A percentile compares a stretch with the other conserved stretches of the same genome.
Evolutionary conservation across 1,140 invertebrate genomes (phyloP).

Genomic region (Hylyphantes graminicola): DNA sequence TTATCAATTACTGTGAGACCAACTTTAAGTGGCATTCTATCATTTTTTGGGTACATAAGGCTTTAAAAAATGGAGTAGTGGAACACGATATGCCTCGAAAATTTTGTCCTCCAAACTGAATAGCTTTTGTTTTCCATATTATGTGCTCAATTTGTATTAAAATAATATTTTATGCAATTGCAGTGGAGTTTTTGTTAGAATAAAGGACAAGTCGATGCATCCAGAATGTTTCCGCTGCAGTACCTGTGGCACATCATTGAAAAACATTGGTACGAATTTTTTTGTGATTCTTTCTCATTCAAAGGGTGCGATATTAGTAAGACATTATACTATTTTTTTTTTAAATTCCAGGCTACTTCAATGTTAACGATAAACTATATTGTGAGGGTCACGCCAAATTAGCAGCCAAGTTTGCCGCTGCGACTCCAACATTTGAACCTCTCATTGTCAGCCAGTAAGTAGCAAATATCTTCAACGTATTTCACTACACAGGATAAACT

Average conservation of each 20-base stretch:
- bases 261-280: slow-evolving; percentile 79
- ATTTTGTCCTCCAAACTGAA: not conserved
- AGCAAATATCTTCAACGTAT: too few relatives aligned
- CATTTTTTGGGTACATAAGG: too few relatives aligned
- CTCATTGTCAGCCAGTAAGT: slow-evolving; percentile 55
- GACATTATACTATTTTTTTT: not conserved
- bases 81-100: too few relatives aligned
- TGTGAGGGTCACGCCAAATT: slow-evolving; percentile 95
- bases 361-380: slow-evolving; percentile 94
- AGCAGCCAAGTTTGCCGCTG: slow-evolving; percentile 75
- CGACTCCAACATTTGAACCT: slow-evolving; percentile 54
- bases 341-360: slow-evolving; percentile 78
- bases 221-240: slow-evolving; percentile 97
- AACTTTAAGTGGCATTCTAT: too few relatives aligned
- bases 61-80: too few relatives aligned
- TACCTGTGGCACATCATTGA: slow-evolving; percentile 92
- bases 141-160: not conserved
- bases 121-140: not conserved
- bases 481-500: too few relatives aligned
- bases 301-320: not conserved
- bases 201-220: slow-evolving; percentile 95
- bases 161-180: slow-evolving; percentile 58
- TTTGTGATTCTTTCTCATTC: not conserved
- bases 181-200: slow-evolving; percentile 95
- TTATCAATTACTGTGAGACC: too few relatives aligned